These are phyloP conservation scores for Sebastes diploproa DNA, from an alignment of 2,797 vertebrate genomes.

Conservation along the genomic window DNA sequence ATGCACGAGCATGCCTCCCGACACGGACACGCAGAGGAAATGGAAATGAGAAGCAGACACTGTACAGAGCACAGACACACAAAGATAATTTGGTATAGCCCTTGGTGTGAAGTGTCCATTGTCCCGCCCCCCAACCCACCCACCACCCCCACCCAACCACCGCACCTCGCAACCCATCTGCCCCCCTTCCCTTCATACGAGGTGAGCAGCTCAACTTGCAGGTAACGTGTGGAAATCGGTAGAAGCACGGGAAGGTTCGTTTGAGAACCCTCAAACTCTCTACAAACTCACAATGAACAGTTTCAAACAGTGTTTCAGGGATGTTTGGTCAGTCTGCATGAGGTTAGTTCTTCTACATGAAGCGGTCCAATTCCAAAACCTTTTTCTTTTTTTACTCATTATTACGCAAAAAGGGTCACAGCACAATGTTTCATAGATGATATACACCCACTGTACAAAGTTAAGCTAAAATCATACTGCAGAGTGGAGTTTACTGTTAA, in stretches of 20 bases:
- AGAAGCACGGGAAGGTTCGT: not conserved
- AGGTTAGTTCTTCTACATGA: conserved; percentile 13
- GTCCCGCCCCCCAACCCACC: conserved; percentile 23
- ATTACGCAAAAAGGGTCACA: conserved; percentile 45
- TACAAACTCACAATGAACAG: conserved; percentile 20
- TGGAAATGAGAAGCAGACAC: conserved; percentile 67
- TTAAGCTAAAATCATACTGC: conserved; percentile 22
- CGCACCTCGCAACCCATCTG: conserved; percentile 2
- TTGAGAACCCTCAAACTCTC: not conserved
- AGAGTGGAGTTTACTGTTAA: conserved; percentile 4
- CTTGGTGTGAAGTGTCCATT: conserved; percentile 82
- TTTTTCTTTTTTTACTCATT: not conserved
- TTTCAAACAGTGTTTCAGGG: conserved; percentile 25
- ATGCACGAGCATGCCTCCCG: conserved; percentile 62
- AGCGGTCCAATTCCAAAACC: conserved; percentile 21
- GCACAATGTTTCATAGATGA: conserved; percentile 66
- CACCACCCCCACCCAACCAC: too few relatives aligned
- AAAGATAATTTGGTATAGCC: conserved; percentile 82
- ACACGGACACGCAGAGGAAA: conserved; percentile 52
- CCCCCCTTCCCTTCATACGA: conserved; percentile 33
- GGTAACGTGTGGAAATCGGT: conserved; percentile 40
- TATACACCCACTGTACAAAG: conserved; percentile 69
- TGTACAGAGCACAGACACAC: conserved; percentile 79
- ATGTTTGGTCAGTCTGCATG: conserved; percentile 26
- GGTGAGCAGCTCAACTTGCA: conserved; percentile 69